Conservation (phyloP, 92 coral and sea anemone genomes). For the Actinernus sp. region DNA sequence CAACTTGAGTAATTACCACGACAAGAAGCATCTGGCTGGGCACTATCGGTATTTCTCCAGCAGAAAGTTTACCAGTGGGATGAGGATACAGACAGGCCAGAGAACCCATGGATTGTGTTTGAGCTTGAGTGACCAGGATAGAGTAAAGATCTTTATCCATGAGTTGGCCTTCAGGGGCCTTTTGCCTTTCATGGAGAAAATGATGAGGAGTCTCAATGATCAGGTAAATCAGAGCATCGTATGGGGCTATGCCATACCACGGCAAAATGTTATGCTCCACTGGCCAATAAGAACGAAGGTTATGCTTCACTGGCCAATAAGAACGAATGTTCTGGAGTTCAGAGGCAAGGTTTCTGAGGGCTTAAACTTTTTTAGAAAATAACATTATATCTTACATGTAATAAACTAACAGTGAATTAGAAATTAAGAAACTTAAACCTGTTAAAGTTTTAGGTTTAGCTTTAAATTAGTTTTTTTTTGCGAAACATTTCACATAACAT, state of each 20-base stretch:
- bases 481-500: too few species aligned
- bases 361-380: too few species aligned
- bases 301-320: too few species aligned
- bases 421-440: too few species aligned
- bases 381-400: too few species aligned
- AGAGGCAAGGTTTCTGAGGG: too few species aligned
- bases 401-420: too few species aligned
- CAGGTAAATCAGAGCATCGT: slow-evolving; percentile 60
- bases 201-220: slow-evolving; percentile 89
- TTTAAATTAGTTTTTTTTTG: too few species aligned
- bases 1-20: slow-evolving; percentile 40
- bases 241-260: not conserved
- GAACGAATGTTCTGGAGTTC: too few species aligned
- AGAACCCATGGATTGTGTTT: slow-evolving; percentile 91
- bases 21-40: slow-evolving; percentile 77
- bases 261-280: not conserved
- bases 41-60: slow-evolving; percentile 87
- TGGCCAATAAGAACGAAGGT: too few species aligned
- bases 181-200: slow-evolving; percentile 82
- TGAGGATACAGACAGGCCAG: slow-evolving; percentile 60
- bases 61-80: slow-evolving; percentile 88
- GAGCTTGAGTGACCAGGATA: slow-evolving; percentile 96
- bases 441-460: too few species aligned
- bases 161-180: slow-evolving; percentile 96
- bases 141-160: slow-evolving; percentile 96